A percentile compares a stretch with the other conserved stretches of the same genome.
phyloP scores from a whole-genome alignment of 2,113 vertebrate species.

The Prochilodus magdalenae region DNA sequence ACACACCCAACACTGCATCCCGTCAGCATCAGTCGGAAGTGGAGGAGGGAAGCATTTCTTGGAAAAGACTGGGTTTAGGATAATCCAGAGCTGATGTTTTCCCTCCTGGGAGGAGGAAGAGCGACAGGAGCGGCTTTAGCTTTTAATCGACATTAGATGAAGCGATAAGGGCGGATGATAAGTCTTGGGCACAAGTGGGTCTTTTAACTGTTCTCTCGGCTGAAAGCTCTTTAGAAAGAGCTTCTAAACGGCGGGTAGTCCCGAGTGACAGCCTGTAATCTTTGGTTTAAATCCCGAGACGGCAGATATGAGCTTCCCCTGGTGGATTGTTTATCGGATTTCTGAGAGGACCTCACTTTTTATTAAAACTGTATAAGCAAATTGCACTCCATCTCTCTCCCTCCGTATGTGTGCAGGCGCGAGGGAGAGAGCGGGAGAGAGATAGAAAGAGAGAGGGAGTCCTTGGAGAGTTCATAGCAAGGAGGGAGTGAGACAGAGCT shows the following conservation, averaged over 20 bases:
- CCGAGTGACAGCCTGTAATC: constrained; percentile 19
- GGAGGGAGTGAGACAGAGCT: constrained; percentile 29
- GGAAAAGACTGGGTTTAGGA: constrained; percentile 36
- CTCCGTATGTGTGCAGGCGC: neutral
- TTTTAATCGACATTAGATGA: constrained; percentile 39
- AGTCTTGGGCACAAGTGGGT: constrained; percentile 5
- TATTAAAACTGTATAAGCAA: constrained; percentile 1
- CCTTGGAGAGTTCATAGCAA: constrained; percentile 7
- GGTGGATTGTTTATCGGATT: neutral
- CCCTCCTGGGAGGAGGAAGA: constrained; percentile 32
- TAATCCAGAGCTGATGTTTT: constrained; percentile 47
- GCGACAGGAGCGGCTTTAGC: constrained; percentile 22
- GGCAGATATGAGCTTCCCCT: constrained; percentile 32
- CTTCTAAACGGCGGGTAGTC: constrained; percentile 17
- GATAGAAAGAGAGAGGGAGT: neutral
- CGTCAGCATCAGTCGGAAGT: constrained; percentile 9
- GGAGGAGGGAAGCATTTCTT: constrained; percentile 15
- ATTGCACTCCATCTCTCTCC: neutral
- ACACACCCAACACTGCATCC: neutral
- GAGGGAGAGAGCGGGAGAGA: neutral
- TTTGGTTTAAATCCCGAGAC: constrained; percentile 45
- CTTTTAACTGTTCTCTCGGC: constrained; percentile 18
- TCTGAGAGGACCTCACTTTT: neutral
- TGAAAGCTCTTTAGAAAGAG: constrained; percentile 29
- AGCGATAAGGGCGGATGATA: constrained; percentile 5